Conservation (phyloP, 2,888 invertebrate genomes). For the Lissocephala sabroskyi region DNA sequence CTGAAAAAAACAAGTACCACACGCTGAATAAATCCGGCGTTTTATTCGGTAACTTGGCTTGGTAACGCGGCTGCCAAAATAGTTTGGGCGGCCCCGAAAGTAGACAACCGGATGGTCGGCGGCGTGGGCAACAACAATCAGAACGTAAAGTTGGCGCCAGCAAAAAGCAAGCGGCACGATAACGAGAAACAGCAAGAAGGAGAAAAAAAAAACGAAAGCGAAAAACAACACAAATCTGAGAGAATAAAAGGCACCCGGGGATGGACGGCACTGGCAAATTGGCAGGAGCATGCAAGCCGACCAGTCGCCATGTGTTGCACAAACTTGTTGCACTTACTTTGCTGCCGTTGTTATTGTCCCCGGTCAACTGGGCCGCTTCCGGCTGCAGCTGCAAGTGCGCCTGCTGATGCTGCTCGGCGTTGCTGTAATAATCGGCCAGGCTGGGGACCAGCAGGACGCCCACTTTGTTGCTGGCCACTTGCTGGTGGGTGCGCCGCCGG, state of each 20-base stretch:
- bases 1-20: no score
- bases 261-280: no score
- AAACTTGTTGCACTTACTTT: conserved; percentile 59
- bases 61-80: no score
- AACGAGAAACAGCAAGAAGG: conserved; percentile 4
- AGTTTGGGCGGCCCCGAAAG: no score
- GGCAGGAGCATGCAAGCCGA: no score
- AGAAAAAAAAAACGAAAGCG: not conserved
- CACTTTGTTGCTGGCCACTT: conserved; percentile 55
- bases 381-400: conserved; percentile 16
- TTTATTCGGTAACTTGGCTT: no score
- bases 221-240: no score
- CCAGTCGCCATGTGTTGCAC: conserved; percentile 58
- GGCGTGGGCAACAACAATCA: conserved; percentile 10
- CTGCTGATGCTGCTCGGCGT: conserved; percentile 17
- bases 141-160: conserved; percentile 54
- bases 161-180: conserved; percentile 8
- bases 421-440: conserved; percentile 41
- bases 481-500: conserved; percentile 41
- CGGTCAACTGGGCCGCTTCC: not conserved
- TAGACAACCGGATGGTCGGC: no score
- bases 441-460: conserved; percentile 58
- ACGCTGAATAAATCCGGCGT: no score
- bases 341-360: conserved; percentile 15
- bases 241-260: no score